phyloP scores from a whole-genome alignment of 23 tunicate species.

The Trididemnum miniatum region DNA sequence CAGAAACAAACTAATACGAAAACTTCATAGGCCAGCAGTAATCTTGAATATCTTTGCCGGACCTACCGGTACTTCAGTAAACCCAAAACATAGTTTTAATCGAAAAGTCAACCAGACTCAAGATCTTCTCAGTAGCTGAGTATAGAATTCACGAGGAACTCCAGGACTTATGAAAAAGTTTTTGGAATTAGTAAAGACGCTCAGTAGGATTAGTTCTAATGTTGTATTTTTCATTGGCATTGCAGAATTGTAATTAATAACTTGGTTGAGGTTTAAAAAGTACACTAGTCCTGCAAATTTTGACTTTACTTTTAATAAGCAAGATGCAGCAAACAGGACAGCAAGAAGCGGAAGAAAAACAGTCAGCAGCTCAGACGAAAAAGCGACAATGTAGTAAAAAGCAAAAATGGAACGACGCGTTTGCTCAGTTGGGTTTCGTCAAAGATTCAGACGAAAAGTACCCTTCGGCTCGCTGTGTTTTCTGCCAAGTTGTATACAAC shows the following conservation, averaged over 20 bases:
- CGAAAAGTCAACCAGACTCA: background rate
- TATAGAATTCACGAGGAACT: background rate
- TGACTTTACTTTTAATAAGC: slow-evolving; percentile 16
- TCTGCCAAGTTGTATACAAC: slow-evolving; percentile 53
- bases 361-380: slow-evolving; percentile 38
- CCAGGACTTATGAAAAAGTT: background rate
- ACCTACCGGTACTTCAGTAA: background rate
- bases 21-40: no score
- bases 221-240: slow-evolving; percentile 1
- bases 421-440: slow-evolving; percentile 38
- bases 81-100: no score
- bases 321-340: slow-evolving; percentile 10
- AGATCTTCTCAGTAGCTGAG: background rate
- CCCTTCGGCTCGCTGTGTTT: slow-evolving; percentile 56
- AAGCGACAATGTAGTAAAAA: slow-evolving; percentile 36
- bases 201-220: background rate
- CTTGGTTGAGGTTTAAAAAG: slow-evolving; percentile 16
- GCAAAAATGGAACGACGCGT: slow-evolving; percentile 55
- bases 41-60: background rate
- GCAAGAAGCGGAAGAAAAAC: slow-evolving; percentile 13
- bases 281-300: background rate
- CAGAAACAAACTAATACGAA: no score
- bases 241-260: background rate
- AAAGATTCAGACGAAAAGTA: slow-evolving; percentile 22
- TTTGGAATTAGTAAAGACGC: background rate